Base-by-base conservation (phyloP, 2,888 invertebrate species). In the Tenthredo livida region DNA sequence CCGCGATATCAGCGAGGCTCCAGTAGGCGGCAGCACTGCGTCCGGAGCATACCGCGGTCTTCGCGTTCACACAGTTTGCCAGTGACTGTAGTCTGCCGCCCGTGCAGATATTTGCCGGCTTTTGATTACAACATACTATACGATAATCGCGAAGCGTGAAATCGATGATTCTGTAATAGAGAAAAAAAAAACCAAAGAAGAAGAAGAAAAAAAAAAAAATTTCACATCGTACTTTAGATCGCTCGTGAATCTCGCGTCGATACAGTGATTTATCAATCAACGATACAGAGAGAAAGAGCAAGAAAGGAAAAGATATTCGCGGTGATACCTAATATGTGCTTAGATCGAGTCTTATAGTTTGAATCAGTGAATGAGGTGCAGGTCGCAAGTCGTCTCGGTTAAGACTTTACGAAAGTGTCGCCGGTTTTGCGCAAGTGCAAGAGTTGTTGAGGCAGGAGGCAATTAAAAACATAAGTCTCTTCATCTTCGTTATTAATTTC, bases 11-110 rank as follows among this genome's bases (percentile, higher is more conserved):
- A 73, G 65, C 86, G 86, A 87, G 85, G 85, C 88, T 86, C 93
- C 93, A 93, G 93, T 93, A 93, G 93, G 91, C 92, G 93, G 93
- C 93, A 93, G 93, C 93, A 93, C 93, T 92, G 93, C 92, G 92
- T 90, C 90, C 90, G 90, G 92, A 91, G 92, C 91, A 92, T 91
- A 92, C 92, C 93, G 91, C 91, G 91, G 91, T 90, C 90, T 90
- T 90, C 87, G 89, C 88, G 90, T 91, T 54, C 83, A 58, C 83
- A 58, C 47, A 83, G 83, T 83, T 67, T 33, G 67, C 83, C 83
- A 70, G 67, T 17, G 61, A 43, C 83, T n/a, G 65, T 67, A 43
- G 83, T 83, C 67, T 33, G 83, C 65, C 70, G 83, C 40, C 65
- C 50, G 83, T 83, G 43, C 43, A 21, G 83, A 65, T 67, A 50